These are phyloP conservation scores for Heliangelus exortis DNA, from an alignment of 2,797 vertebrate genomes.

Conservation along the genomic window DNA sequence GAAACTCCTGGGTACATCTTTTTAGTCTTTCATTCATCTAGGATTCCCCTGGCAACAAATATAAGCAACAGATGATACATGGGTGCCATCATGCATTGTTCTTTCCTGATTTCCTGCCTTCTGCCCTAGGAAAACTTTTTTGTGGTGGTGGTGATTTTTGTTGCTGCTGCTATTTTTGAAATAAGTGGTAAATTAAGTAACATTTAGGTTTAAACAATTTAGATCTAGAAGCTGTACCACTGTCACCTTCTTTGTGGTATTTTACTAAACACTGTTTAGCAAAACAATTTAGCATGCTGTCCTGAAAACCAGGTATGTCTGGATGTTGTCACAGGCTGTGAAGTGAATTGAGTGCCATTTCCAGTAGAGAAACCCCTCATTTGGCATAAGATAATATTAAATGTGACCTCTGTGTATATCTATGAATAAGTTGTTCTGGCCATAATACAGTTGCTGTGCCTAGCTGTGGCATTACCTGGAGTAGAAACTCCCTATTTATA, in stretches of 20 bases:
- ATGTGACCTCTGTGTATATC: not conserved
- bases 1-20: not conserved
- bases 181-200: not conserved
- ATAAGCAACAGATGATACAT: not conserved
- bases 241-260: not conserved
- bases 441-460: not conserved
- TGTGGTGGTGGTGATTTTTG: not conserved
- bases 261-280: not conserved
- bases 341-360: not conserved
- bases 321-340: not conserved
- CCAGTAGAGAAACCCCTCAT: not conserved
- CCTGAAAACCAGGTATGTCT: not conserved
- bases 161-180: not conserved
- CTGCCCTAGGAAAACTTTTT: not conserved
- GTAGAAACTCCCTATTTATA: not conserved
- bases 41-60: not conserved
- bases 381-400: not conserved
- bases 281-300: not conserved
- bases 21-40: not conserved
- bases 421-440: not conserved
- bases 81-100: not conserved
- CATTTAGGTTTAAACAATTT: not conserved
- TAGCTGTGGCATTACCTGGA: not conserved
- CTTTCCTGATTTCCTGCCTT: not conserved
- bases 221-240: not conserved